Evolutionary conservation across 23 tunicate species (phyloP), one percentile per base, ranked within the genome.

Genomic region (Ascidia mentula): DNA sequence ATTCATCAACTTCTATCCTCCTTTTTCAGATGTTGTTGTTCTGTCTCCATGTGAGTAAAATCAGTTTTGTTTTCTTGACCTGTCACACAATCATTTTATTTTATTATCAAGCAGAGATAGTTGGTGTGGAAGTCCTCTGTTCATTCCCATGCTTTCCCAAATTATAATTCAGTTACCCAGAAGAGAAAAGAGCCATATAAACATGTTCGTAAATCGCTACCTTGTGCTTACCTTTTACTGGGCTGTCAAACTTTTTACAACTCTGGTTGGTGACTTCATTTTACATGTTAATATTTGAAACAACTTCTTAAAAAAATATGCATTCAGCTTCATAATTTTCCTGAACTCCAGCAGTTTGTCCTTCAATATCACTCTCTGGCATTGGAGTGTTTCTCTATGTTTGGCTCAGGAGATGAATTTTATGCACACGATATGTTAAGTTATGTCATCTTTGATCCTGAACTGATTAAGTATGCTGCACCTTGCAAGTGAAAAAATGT

Each of bases 401-500:
- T 83, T 31, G 76, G 76, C 6, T 3, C 70, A 60, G 87, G 87
- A n/a, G 87, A 82, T 74, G 87, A 82, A 45, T 61, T 40, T 46
- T 34, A 37, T 12, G 71, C 71, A 35, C 80, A 82, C 36, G 60
- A 59, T 28, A 6, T 82, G 31, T 74, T 82, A 74, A 72, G 79
- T 35, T 0, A 6, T 0, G 72, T 74, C 18, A 0, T 82, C 15
- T 82, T 82, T 60, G 40, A 82, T 46, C 34, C 39, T 15, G 80
- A 82, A 24, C 17, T 82, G 6, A 45, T 75, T 0, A 82, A 40
- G 87, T 82, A 40, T 39, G 34, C 36, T 18, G 31, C 24, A 20
- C 12, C 22, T 28, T 53, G 38, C 13, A 70, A 30, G 37, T 65
- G 32, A 13, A 65, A 13, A 31, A 13, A 24, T 24, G 31, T 70